A percentile compares a stretch with the other conserved stretches of the same genome.
Evolutionary conservation across 2,888 invertebrate species (phyloP).

Genomic region (Drepanosiphum platanoidis): DNA sequence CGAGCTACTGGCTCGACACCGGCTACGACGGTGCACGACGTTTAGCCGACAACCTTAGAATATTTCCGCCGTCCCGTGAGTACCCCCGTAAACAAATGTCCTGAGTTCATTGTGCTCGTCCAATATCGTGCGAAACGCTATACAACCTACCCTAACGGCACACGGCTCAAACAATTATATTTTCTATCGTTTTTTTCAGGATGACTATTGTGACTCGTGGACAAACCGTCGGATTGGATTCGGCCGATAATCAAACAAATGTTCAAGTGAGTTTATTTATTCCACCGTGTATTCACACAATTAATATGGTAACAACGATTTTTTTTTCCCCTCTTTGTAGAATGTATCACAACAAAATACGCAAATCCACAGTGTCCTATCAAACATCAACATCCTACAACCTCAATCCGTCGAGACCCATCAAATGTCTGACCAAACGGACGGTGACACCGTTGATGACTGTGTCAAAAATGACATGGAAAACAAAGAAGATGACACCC

Average conservation of each 20-base stretch:
- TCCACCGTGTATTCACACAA: neutral
- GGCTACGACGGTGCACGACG: neutral
- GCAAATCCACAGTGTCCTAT: conserved; percentile 53
- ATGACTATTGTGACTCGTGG: conserved; percentile 75
- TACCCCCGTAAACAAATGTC: too few species aligned
- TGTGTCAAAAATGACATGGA: conserved; percentile 16
- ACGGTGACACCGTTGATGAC: neutral
- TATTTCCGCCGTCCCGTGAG: neutral
- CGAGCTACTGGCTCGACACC: too few species aligned
- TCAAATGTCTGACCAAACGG: conserved; percentile 23
- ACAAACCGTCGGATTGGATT: conserved; percentile 72
- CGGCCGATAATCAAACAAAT: conserved; percentile 68
- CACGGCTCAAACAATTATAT: neutral
- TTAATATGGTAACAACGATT: neutral
- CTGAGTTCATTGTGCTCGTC: too few species aligned
- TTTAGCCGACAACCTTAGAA: neutral
- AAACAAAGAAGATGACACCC: conserved; percentile 25
- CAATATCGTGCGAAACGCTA: neutral
- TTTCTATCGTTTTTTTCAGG: conserved; percentile 66
- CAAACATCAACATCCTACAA: conserved; percentile 47
- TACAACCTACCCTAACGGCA: neutral
- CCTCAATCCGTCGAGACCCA: conserved; percentile 23
- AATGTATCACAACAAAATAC: conserved; percentile 58
- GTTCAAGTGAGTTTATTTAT: conserved; percentile 64
- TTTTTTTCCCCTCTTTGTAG: neutral